These are phyloP conservation scores for Notamacropus eugenii DNA, from an alignment of 2,797 vertebrate genomes.

Conservation along the genomic window DNA sequence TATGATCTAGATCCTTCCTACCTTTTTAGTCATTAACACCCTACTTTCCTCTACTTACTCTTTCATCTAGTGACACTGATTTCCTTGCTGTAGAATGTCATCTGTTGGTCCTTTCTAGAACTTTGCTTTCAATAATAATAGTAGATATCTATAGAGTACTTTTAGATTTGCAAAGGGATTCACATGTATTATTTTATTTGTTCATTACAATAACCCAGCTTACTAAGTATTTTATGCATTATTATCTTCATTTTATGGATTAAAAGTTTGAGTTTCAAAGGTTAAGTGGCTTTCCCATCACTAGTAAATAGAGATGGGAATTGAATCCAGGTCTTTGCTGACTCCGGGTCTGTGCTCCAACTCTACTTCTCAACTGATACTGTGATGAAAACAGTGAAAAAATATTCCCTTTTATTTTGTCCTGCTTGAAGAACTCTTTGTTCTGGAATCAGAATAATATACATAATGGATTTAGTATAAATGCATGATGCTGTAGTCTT, in stretches of 20 bases:
- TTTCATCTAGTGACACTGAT: not conserved
- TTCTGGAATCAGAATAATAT: not conserved
- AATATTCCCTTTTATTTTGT: not conserved
- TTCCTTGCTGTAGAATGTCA: not conserved
- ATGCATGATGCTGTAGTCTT: not conserved
- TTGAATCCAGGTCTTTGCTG: not conserved
- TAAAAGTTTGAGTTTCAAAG: not conserved
- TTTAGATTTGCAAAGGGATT: not conserved
- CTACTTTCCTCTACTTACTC: not conserved
- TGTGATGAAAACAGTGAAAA: not conserved
- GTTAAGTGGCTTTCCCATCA: not conserved
- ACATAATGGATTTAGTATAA: not conserved
- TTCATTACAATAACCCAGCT: not conserved
- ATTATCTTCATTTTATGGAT: not conserved
- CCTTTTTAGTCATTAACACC: not conserved
- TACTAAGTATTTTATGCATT: not conserved
- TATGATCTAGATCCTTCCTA: not conserved
- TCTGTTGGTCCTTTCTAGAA: not conserved
- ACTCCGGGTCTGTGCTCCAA: fast-evolving
- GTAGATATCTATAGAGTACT: not conserved
- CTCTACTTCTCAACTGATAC: not conserved
- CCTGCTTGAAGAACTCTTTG: not conserved
- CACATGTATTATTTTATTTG: not conserved
- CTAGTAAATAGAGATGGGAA: too few species aligned
- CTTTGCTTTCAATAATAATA: not conserved